These are phyloP conservation scores for Enteromius mattozi DNA, from an alignment of 2,797 vertebrate species.

Conservation along the genomic window DNA sequence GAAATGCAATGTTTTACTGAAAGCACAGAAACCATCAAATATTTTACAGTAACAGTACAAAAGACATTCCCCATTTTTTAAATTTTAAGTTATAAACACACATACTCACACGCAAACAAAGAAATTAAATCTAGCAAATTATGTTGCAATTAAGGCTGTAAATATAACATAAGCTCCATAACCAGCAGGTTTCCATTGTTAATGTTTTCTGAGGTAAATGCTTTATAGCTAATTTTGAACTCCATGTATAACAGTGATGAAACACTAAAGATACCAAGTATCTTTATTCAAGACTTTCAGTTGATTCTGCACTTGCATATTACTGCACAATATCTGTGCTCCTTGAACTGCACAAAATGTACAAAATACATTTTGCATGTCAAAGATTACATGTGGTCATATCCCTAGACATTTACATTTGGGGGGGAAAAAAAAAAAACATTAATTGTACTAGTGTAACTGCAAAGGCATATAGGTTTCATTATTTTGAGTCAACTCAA, in stretches of 20 bases:
- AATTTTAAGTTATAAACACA: background rate
- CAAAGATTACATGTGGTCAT: background rate
- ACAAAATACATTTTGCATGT: background rate
- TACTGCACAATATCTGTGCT: background rate
- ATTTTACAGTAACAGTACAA: background rate
- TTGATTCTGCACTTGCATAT: background rate
- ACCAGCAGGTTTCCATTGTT: background rate
- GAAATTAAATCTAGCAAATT: background rate
- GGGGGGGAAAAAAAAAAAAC: background rate
- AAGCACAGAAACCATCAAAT: background rate
- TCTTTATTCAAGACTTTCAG: background rate
- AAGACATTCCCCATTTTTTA: background rate
- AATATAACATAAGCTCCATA: background rate
- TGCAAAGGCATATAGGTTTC: background rate
- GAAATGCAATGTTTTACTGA: background rate
- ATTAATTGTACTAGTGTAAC: background rate
- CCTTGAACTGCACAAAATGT: background rate
- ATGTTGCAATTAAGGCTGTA: background rate
- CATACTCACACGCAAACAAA: background rate
- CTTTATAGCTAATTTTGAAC: background rate
- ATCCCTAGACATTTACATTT: background rate
- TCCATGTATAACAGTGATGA: background rate
- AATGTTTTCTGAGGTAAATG: background rate
- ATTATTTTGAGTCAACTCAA: background rate
- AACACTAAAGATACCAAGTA: background rate